phyloP scores from a whole-genome alignment of 2,888 invertebrate genomes.

The Dasypolia templi region DNA sequence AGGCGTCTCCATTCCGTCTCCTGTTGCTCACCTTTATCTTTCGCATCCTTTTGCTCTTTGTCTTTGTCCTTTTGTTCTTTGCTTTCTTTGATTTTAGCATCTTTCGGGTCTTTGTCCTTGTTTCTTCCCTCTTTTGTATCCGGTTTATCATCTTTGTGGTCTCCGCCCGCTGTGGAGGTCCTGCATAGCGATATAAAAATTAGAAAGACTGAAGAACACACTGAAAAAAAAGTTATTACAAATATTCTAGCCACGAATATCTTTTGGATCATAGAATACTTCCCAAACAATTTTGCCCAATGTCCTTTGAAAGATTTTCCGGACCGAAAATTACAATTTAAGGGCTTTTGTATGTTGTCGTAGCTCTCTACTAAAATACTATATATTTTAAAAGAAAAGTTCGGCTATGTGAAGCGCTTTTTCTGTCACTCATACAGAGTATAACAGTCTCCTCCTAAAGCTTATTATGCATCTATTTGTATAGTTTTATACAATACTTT shows the following conservation, averaged over 20 bases:
- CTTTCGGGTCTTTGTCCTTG: neutral
- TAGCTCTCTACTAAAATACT: too few relatives aligned
- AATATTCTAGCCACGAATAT: neutral
- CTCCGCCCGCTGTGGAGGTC: neutral
- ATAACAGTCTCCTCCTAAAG: neutral
- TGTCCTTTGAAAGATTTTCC: neutral
- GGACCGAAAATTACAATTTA: too few relatives aligned
- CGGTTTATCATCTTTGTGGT: constrained; percentile 37
- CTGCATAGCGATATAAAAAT: neutral
- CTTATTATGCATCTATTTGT: too few relatives aligned
- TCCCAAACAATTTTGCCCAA: neutral
- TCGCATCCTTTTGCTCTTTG: constrained; percentile 15
- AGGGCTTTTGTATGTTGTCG: too few relatives aligned
- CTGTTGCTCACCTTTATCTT: neutral
- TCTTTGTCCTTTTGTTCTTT: constrained; percentile 53
- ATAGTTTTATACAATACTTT: too few relatives aligned
- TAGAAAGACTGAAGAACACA: neutral
- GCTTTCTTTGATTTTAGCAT: neutral
- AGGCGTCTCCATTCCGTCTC: too few relatives aligned
- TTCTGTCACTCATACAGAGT: neutral
- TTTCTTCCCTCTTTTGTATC: neutral
- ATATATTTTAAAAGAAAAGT: neutral
- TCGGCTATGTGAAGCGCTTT: too few relatives aligned
- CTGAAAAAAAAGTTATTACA: neutral
- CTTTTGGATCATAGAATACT: neutral